Base-by-base conservation (phyloP, 2,888 invertebrate species). In the Dione juno region DNA sequence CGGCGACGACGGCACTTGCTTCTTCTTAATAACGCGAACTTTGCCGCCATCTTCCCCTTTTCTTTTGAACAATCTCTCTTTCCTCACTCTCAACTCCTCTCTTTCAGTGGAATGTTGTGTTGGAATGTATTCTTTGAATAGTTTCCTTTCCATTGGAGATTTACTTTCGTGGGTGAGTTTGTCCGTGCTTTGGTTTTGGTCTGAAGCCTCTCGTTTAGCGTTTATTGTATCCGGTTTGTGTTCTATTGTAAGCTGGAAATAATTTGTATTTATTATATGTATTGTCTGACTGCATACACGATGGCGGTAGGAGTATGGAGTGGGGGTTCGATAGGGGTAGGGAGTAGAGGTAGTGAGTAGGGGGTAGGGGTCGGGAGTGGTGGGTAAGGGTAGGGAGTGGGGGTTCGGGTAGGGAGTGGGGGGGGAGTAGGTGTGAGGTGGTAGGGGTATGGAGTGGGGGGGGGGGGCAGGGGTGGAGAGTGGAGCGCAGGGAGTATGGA, bases 231-330 rank as follows among this genome's bases (percentile, higher is more conserved):
- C 96, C 11, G 98, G 97, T 85, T 97, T 97, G 83, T 98, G 97
- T 87, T 98, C 98, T 80, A 98, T 97, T 3, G 98, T 98, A 74
- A 98, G 89, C 95, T 97, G 91, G 37, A 74, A 71, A 45, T 28
- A n/a, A 54, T 53, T 8, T 11, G n/a, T 16, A 21, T 11, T 21
- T 10, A 50, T 28, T 28, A 28, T 28, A 3, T 28, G 5, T 28
- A 28, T 28, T 3, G n/a, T n/a, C n/a, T n/a, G n/a, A n/a, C n/a
- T n/a, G n/a, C n/a, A n/a, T n/a, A n/a, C n/a, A n/a, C n/a, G n/a
- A n/a, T n/a, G n/a, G n/a, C n/a, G n/a, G n/a, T n/a, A n/a, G n/a
- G n/a, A n/a, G n/a, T n/a, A n/a, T n/a, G n/a, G n/a, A n/a, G 2
- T 28, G 28, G 2, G 28, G 28, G 28, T 28, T 28, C 28, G 28